Evolutionary conservation across 2,797 vertebrate species (phyloP).

Genomic region (Pitangus sulphuratus): DNA sequence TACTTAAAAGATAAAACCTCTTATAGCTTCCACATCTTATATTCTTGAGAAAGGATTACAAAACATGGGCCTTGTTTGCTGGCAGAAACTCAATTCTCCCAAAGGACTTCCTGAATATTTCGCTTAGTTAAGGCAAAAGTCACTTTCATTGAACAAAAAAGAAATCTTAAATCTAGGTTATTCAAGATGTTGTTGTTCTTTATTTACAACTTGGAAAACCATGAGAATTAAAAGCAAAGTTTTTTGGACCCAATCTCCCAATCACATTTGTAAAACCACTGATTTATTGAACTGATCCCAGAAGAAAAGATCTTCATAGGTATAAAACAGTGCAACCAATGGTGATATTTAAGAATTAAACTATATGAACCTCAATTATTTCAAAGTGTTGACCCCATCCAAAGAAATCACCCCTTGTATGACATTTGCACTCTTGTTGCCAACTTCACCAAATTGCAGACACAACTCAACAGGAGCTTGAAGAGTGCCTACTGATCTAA

Average conservation of each 20-base stretch:
- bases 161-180: neutral
- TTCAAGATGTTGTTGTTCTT: fast-evolving
- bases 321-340: neutral
- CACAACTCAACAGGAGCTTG: neutral
- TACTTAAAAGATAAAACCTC: conserved; percentile 16
- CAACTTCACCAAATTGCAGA: neutral
- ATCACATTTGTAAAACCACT: neutral
- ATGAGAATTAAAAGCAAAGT: neutral
- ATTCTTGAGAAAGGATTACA: neutral
- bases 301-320: neutral
- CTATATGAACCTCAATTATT: neutral
- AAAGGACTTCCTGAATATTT: neutral
- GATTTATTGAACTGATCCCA: neutral
- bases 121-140: neutral
- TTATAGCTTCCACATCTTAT: neutral
- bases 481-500: neutral
- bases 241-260: neutral
- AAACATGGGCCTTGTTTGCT: neutral
- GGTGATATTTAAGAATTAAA: neutral
- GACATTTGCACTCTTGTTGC: neutral
- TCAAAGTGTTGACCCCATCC: neutral
- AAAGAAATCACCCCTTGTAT: neutral
- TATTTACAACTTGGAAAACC: neutral
- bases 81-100: neutral
- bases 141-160: neutral